Percentiles rank a stretch among this genome's conserved stretches.
Evolutionary conservation across 2,888 invertebrate genomes (phyloP).

Genomic region (Zelleria hepariella): DNA sequence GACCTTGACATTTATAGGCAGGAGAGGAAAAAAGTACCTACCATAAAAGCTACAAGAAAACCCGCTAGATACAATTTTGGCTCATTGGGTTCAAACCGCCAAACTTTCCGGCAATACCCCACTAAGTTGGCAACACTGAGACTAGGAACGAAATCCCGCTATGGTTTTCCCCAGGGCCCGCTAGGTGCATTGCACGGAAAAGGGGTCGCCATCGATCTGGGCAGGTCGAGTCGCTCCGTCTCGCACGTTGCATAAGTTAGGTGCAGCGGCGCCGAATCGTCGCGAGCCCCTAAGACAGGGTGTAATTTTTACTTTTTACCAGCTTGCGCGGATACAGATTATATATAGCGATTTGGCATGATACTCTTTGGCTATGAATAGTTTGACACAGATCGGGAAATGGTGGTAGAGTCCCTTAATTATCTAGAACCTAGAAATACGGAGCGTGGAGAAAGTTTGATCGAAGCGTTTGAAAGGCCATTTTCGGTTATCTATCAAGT

Average conservation of each 20-base stretch:
- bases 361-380: background rate
- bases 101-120: no score
- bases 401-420: no score
- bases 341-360: background rate
- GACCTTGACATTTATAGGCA: no score
- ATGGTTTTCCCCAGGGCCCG: slow-evolving; percentile 45
- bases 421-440: no score
- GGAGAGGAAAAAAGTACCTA: no score
- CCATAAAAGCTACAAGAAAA: background rate
- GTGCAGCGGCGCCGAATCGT: slow-evolving; percentile 41
- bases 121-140: background rate
- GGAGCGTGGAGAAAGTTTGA: no score
- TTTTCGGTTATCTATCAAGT: no score
- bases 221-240: background rate
- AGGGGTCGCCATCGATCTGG: slow-evolving; percentile 62
- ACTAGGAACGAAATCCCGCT: slow-evolving; percentile 13
- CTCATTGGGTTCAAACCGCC: no score
- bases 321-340: background rate
- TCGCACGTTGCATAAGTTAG: background rate
- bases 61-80: no score
- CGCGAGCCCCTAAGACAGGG: slow-evolving; percentile 15
- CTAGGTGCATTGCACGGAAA: slow-evolving; percentile 66
- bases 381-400: no score
- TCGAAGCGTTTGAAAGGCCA: no score
- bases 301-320: background rate